These are phyloP conservation scores for Heliothis subflexa DNA, from an alignment of 1,140 invertebrate genomes.

Conservation along the genomic window DNA sequence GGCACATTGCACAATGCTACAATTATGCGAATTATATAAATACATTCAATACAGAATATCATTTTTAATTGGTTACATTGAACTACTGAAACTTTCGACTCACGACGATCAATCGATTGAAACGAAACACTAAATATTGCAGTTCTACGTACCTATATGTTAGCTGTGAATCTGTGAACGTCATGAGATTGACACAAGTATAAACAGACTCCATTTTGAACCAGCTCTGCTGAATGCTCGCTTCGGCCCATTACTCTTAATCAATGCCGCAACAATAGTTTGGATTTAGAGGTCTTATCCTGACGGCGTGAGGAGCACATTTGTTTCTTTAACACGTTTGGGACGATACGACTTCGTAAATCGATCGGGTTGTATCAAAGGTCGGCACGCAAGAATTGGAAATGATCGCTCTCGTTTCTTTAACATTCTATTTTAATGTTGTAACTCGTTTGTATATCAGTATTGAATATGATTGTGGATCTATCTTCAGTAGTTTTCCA, in stretches of 20 bases:
- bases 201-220: constrained; percentile 36
- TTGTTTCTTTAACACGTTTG: constrained; percentile 48
- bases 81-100: background rate
- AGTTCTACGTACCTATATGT: constrained; percentile 1
- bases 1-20: no score
- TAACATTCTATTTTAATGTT: background rate
- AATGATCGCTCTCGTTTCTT: constrained; percentile 32
- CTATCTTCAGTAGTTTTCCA: no score
- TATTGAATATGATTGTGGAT: background rate
- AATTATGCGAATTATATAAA: no score
- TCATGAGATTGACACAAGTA: constrained; percentile 34
- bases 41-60: no score
- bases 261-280: constrained; percentile 54
- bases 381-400: constrained; percentile 13
- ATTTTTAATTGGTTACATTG: no score
- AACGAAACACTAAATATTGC: background rate
- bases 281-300: constrained; percentile 50
- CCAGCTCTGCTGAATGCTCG: constrained; percentile 31
- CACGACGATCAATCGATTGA: background rate
- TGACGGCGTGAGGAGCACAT: constrained; percentile 50
- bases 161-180: background rate
- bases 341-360: constrained; percentile 12
- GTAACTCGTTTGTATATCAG: no score
- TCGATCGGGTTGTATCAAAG: constrained; percentile 26
- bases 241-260: constrained; percentile 54